Conservation (phyloP, 92 coral and sea anemone genomes). For the Epizoanthus rinbou region DNA sequence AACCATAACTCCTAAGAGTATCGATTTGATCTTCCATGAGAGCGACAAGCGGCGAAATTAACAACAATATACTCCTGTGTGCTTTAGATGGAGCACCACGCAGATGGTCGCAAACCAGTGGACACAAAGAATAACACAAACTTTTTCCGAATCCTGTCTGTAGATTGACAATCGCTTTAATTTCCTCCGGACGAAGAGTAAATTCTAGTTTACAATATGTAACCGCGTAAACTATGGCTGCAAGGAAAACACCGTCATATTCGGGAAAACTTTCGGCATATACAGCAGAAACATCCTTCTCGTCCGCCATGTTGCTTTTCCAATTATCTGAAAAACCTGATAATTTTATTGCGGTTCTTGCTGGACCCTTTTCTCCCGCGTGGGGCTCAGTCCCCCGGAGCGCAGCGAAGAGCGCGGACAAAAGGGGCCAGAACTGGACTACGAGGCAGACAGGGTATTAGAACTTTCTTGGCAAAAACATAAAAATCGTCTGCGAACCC, state of each 20-base stretch:
- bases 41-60: slow-evolving; percentile 37
- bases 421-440: too few species aligned
- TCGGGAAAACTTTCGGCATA: too few species aligned
- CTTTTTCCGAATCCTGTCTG: slow-evolving; percentile 53
- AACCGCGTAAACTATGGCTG: background rate
- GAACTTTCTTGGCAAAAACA: too few species aligned
- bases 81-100: slow-evolving; percentile 32
- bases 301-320: too few species aligned
- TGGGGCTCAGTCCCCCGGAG: too few species aligned
- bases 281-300: too few species aligned
- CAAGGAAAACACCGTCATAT: background rate
- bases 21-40: slow-evolving; percentile 49
- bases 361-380: too few species aligned
- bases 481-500: too few species aligned
- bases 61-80: slow-evolving; percentile 38
- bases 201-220: background rate
- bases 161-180: slow-evolving; percentile 45
- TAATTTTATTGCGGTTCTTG: background rate
- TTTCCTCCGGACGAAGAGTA: slow-evolving; percentile 21
- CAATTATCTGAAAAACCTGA: background rate
- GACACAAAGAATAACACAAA: slow-evolving; percentile 41
- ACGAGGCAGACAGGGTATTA: too few species aligned
- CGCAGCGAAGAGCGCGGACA: too few species aligned
- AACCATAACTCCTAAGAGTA: slow-evolving; percentile 17
- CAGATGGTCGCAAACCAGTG: slow-evolving; percentile 37